These are phyloP conservation scores for Sebastes fasciatus DNA, from an alignment of 2,113 vertebrate genomes.

Conservation along the genomic window DNA sequence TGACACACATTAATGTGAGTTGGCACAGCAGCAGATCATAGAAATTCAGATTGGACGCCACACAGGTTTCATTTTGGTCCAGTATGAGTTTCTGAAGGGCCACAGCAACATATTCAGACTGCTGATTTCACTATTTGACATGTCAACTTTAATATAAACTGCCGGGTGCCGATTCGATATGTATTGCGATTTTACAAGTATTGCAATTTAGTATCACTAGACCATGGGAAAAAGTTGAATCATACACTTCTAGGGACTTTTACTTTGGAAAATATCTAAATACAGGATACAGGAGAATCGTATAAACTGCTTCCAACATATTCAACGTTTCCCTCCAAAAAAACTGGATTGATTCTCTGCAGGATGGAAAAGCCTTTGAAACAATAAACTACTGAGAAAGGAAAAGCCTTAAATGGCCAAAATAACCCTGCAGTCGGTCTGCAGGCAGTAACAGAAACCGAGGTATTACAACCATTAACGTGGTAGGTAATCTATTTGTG, in stretches of 20 bases:
- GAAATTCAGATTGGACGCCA: conserved; percentile 61
- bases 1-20: conserved; percentile 54
- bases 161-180: too few relatives aligned
- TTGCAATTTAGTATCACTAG: too few relatives aligned
- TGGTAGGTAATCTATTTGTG: neutral
- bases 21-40: conserved; percentile 66
- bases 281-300: too few relatives aligned
- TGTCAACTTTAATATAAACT: neutral
- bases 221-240: too few relatives aligned
- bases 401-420: neutral
- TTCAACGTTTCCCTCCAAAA: neutral
- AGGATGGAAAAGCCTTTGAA: neutral
- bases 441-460: neutral
- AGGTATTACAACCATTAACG: neutral
- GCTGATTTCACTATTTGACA: conserved; percentile 14
- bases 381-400: neutral
- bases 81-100: neutral
- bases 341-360: neutral
- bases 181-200: too few relatives aligned
- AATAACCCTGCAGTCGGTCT: neutral
- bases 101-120: neutral
- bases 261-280: too few relatives aligned
- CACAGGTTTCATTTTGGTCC: conserved; percentile 24
- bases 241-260: too few relatives aligned
- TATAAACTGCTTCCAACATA: neutral